phyloP scores from a whole-genome alignment of 2,797 vertebrate genomes.

The Chloroceryle amazona region DNA sequence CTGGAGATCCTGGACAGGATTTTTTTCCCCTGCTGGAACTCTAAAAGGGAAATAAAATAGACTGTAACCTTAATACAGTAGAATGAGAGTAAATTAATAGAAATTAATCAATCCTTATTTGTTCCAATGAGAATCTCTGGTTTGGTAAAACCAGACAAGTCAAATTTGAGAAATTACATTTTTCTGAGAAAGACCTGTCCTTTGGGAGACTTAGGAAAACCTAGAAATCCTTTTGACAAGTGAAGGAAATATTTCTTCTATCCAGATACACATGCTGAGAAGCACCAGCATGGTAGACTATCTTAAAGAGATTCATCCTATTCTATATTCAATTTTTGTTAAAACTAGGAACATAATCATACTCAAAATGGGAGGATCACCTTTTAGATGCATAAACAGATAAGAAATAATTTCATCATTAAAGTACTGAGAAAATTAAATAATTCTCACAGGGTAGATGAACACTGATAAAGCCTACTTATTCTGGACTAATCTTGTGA shows the following conservation, averaged over 20 bases:
- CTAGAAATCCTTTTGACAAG: background rate
- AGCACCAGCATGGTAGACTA: background rate
- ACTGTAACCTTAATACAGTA: background rate
- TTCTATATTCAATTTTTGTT: background rate
- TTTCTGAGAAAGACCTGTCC: background rate
- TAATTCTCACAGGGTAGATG: constrained; percentile 54
- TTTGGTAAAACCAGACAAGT: background rate
- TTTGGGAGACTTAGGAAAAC: background rate
- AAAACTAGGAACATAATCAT: background rate
- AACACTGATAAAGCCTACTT: constrained; percentile 46
- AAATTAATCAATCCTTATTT: background rate
- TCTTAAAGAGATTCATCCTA: background rate
- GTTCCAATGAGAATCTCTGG: background rate
- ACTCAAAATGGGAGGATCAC: constrained; percentile 31
- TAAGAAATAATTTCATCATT: constrained; percentile 54
- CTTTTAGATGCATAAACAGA: constrained; percentile 63
- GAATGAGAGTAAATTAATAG: background rate
- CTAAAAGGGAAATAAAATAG: background rate
- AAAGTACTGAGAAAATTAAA: constrained; percentile 58
- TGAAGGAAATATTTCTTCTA: background rate
- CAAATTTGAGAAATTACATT: background rate
- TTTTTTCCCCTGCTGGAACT: background rate
- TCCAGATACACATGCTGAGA: background rate
- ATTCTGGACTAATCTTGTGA: constrained; percentile 20
- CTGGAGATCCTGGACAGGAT: background rate